These are phyloP conservation scores for Aspidapion aeneum DNA, from an alignment of 2,888 invertebrate genomes.

Conservation along the genomic window DNA sequence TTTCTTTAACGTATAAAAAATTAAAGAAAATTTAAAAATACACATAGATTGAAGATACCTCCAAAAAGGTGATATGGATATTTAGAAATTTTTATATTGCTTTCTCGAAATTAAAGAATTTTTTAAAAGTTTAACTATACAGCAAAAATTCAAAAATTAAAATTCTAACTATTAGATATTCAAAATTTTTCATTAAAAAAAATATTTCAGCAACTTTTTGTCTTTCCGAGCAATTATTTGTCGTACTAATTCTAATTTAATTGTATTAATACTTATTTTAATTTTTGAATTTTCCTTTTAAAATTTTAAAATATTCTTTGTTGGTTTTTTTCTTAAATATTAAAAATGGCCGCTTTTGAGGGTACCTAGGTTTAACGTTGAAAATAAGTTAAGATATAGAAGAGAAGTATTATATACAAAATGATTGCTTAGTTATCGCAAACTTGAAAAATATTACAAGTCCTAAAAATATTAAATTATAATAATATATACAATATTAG, in stretches of 20 bases:
- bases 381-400: neutral
- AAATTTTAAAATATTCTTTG: neutral
- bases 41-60: too few relatives aligned
- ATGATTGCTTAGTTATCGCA: constrained; percentile 34
- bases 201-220: too few relatives aligned
- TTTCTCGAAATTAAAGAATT: constrained; percentile 13
- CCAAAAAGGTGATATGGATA: constrained; percentile 37
- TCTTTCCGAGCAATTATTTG: too few relatives aligned
- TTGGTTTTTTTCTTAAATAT: neutral
- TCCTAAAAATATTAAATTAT: neutral
- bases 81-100: constrained; percentile 31
- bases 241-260: too few relatives aligned
- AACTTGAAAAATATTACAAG: neutral
- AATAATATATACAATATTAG: constrained; percentile 37
- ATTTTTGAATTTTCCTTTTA: too few relatives aligned
- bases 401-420: constrained; percentile 36
- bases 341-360: neutral
- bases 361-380: neutral
- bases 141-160: neutral
- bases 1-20: too few relatives aligned
- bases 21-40: too few relatives aligned
- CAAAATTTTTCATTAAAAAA: too few relatives aligned
- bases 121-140: too few relatives aligned
- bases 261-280: too few relatives aligned
- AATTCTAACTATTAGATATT: too few relatives aligned